Evolutionary conservation across 2,888 invertebrate species (phyloP).

Genomic region (Temnothorax unifasciatus): DNA sequence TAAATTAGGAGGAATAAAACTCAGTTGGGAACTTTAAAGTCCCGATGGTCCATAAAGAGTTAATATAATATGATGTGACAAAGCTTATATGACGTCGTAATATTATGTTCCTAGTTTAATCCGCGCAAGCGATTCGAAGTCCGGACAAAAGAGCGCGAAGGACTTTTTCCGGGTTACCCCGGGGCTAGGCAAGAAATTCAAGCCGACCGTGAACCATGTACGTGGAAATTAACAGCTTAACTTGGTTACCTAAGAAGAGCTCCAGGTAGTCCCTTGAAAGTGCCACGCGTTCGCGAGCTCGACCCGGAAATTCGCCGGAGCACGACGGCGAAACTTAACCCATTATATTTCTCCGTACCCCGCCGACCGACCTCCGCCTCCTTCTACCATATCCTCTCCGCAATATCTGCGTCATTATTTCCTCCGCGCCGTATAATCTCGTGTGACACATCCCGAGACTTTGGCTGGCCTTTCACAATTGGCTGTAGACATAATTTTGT

Average conservation of each 20-base stretch:
- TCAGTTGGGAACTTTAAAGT: background rate
- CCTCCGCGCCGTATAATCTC: constrained; percentile 75
- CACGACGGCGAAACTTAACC: constrained; percentile 82
- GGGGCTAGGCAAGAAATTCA: constrained; percentile 74
- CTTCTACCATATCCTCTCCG: constrained; percentile 61
- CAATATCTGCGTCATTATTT: constrained; percentile 75
- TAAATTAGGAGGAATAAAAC: constrained; percentile 13
- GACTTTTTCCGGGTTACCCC: constrained; percentile 53
- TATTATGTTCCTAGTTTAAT: constrained; percentile 21
- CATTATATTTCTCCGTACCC: constrained; percentile 77
- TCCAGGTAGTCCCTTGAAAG: constrained; percentile 72
- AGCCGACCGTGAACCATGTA: constrained; percentile 74
- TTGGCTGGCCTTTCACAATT: constrained; percentile 46
- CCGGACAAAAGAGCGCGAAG: constrained; percentile 50
- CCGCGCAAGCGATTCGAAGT: constrained; percentile 36
- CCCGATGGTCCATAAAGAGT: constrained; percentile 35
- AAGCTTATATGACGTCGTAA: constrained; percentile 28
- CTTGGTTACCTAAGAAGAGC: constrained; percentile 77
- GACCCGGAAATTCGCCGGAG: constrained; percentile 80
- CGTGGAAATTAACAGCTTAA: constrained; percentile 80
- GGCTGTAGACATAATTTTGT: constrained; percentile 45
- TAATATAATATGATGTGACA: constrained; percentile 14
- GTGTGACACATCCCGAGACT: constrained; percentile 59
- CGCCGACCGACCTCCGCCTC: constrained; percentile 32
- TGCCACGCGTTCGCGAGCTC: constrained; percentile 71